Conservation (phyloP, 2,888 invertebrate species). For the Microctonus brassicae region DNA sequence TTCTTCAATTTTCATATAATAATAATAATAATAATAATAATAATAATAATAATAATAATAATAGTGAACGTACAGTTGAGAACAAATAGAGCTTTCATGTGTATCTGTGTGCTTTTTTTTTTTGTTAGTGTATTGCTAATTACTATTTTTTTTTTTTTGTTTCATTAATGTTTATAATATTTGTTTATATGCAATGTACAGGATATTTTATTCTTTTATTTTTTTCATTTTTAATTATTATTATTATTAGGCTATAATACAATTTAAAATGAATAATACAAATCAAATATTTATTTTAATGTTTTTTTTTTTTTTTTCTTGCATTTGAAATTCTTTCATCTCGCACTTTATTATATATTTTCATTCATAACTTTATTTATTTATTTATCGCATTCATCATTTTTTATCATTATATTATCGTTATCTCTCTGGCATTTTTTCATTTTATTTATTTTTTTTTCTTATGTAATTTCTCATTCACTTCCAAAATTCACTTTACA, state of each 20-base stretch:
- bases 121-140: not conserved
- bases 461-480: no score
- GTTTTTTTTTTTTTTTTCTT: slow-evolving; percentile 50
- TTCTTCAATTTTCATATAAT: slow-evolving; percentile 56
- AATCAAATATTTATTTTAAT: slow-evolving; percentile 66
- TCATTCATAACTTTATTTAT: no score
- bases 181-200: slow-evolving; percentile 65
- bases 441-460: no score
- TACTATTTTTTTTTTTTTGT: not conserved
- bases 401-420: no score
- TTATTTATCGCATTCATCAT: no score
- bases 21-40: slow-evolving; percentile 66
- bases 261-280: slow-evolving; percentile 67
- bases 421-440: no score
- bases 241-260: slow-evolving; percentile 63
- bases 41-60: slow-evolving; percentile 65
- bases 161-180: not conserved
- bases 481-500: no score
- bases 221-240: slow-evolving; percentile 42
- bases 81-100: slow-evolving; percentile 64
- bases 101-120: not conserved
- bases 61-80: slow-evolving; percentile 68
- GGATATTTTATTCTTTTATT: slow-evolving; percentile 65
- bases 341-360: no score
- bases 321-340: slow-evolving; percentile 32